Base-by-base conservation (phyloP, 2,888 invertebrate genomes). In the Drosophila pegasa region DNA sequence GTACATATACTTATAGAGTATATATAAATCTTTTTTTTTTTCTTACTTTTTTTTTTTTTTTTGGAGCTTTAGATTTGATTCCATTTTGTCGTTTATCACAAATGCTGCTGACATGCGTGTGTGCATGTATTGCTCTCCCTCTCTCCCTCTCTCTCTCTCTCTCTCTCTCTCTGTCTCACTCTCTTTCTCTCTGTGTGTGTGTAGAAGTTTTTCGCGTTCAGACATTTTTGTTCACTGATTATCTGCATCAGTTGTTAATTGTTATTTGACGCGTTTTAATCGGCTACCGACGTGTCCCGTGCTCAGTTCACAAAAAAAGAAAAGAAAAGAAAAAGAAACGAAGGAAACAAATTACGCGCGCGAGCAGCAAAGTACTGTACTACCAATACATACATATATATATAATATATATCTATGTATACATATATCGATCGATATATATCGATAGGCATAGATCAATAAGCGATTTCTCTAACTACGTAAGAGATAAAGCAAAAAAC, bases 231-330 rank as follows among this genome's bases (percentile, higher is more conserved):
- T 90, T 73, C 89, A 89, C 71, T 83, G 87, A 89, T 89, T 90
- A 90, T 90, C 89, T 90, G 83, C 81, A 90, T 88, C 90, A 90
- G 90, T 90, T 91, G 91, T 91, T 90, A 90, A 91, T 89, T 89
- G 91, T 83, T 89, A 90, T 90, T 91, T 91, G 91, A 91, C 91
- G 91, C 80, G 91, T 81, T 90, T 85, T 84, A 75, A 84, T 89
- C 91, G 84, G 90, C 86, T 88, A 85, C 89, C 90, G 89, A 89
- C 80, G 81, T 87, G 62, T 71, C 79, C 71, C 64, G 80, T 75
- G 76, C 71, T 69, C 64, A 47, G 58, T 57, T 63, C 31, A 48
- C 50, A 59, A 62, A 72, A 50, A 31, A 12, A 12, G 12, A 12
- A 20, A 38, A 18, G 6, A 38, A 18, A 16, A 18, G 7, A 22